phyloP scores from a whole-genome alignment of 2,888 invertebrate genomes.

The Melieria picta region DNA sequence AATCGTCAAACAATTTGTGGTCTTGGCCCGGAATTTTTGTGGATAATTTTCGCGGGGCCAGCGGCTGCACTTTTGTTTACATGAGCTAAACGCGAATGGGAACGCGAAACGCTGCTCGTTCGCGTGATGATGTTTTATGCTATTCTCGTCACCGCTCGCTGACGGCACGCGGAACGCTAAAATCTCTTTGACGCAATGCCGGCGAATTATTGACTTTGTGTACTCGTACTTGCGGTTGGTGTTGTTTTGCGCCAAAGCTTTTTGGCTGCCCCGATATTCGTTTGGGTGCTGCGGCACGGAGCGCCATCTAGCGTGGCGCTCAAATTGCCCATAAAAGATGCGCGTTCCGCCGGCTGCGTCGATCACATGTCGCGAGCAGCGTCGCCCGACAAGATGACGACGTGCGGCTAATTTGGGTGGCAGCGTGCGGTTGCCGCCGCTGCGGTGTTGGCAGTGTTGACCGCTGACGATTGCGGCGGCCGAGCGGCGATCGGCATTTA shows the following conservation, averaged over 20 bases:
- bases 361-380: constrained; percentile 18
- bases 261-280: neutral
- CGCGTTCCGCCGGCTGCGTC: neutral
- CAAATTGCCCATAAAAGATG: neutral
- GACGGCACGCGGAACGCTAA: constrained; percentile 3
- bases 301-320: neutral
- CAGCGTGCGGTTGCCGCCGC: no score
- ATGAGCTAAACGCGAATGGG: neutral
- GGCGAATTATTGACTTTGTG: constrained; percentile 1
- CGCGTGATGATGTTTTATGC: constrained; percentile 2
- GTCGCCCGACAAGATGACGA: constrained; percentile 27
- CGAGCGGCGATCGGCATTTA: neutral
- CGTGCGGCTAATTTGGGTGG: constrained; percentile 51
- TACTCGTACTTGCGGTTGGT: neutral
- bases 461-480: constrained; percentile 13
- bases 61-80: constrained; percentile 1
- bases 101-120: no score
- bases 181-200: constrained; percentile 29
- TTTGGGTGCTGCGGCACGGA: neutral
- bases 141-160: constrained; percentile 33
- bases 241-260: neutral
- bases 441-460: constrained; percentile 34
- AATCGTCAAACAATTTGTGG: neutral
- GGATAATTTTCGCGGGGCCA: neutral
- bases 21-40: neutral